Conservation (phyloP, 2,797 vertebrate genomes). For the Gorsachius magnificus region DNA sequence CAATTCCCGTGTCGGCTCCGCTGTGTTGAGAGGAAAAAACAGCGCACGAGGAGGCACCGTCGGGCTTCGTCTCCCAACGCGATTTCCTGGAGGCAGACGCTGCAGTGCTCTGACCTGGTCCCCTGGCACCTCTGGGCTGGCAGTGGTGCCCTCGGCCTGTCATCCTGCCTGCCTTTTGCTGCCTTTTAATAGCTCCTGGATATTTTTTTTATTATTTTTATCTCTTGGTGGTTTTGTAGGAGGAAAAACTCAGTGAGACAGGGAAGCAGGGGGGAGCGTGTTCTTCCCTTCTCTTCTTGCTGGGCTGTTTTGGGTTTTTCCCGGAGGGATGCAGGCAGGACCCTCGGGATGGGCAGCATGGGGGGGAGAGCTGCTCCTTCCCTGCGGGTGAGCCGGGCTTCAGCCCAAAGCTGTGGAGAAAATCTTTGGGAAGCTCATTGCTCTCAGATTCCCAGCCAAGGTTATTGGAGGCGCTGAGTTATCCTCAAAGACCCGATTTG, state of each 20-base stretch:
- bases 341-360: accelerated
- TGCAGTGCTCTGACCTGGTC: not conserved
- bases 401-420: not conserved
- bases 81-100: not conserved
- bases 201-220: not conserved
- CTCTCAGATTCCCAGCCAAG: accelerated
- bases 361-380: not conserved
- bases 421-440: not conserved
- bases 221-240: not conserved
- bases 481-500: not conserved
- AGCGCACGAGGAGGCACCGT: accelerated
- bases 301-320: not conserved
- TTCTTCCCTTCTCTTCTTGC: not conserved
- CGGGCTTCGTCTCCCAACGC: not conserved
- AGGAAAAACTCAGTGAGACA: not conserved
- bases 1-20: accelerated
- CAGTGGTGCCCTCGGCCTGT: not conserved
- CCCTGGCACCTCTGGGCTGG: not conserved
- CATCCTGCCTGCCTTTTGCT: not conserved
- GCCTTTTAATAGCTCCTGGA: not conserved
- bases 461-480: accelerated
- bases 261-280: accelerated
- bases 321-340: not conserved
- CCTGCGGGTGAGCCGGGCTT: not conserved
- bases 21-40: not conserved